phyloP scores from a whole-genome alignment of 1,140 invertebrate genomes.

The Phthorimaea operculella region DNA sequence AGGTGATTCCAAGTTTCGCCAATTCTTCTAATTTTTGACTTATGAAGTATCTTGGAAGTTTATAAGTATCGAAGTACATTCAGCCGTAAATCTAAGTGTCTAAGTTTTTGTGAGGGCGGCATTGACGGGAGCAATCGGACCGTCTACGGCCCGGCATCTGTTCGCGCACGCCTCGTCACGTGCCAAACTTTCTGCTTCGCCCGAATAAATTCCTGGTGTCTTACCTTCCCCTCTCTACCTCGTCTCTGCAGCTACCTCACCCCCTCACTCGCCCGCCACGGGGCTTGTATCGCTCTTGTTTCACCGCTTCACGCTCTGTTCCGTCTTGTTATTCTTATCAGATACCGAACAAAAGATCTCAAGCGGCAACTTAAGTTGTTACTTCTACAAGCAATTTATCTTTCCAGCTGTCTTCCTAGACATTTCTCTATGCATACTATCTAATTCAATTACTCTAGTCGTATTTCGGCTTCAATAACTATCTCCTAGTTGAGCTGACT shows the following conservation, averaged over 20 bases:
- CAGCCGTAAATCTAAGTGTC: too few relatives aligned
- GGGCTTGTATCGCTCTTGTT: too few relatives aligned
- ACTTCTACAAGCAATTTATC: too few relatives aligned
- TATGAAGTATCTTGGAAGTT: too few relatives aligned
- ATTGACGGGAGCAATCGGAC: background rate
- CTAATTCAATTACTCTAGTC: too few relatives aligned
- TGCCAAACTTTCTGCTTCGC: background rate
- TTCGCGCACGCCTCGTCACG: constrained; percentile 1
- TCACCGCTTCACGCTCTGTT: background rate
- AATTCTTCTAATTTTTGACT: too few relatives aligned
- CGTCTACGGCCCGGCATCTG: background rate
- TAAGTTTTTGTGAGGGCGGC: background rate
- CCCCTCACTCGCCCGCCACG: background rate
- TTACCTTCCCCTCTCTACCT: background rate
- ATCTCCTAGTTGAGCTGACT: background rate
- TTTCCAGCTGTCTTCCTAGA: too few relatives aligned
- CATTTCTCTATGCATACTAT: too few relatives aligned
- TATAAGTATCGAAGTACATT: too few relatives aligned
- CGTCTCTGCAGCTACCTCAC: background rate
- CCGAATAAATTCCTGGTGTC: constrained; percentile 1
- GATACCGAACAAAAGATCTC: background rate
- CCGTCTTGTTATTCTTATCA: background rate
- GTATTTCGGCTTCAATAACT: too few relatives aligned
- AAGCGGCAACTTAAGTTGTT: too few relatives aligned
- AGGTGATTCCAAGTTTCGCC: background rate